Base-by-base conservation (phyloP, 2,797 vertebrate species). In the Catharus ustulatus region DNA sequence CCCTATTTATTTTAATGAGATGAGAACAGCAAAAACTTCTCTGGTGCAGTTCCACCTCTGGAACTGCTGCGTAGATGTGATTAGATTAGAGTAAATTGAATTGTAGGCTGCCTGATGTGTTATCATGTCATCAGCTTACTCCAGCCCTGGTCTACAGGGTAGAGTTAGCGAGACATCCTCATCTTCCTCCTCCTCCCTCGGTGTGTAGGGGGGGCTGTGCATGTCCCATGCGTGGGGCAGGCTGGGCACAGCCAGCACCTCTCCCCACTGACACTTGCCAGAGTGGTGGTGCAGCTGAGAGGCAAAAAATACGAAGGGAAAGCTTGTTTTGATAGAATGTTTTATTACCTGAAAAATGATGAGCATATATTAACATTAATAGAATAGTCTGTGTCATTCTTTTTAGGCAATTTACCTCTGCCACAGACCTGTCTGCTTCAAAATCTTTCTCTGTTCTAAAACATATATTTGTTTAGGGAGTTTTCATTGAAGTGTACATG, bases 401-500 rank as follows among this genome's bases (percentile, higher is more conserved):
- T 96, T 98, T 97, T 94, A 96, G 95, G 94, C 94, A 96, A 95
- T 97, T 98, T 97, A 97, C 97, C 96, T 96, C 97, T 2, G 68
- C 94, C 84, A 74, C 90, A 97, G 96, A 97, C 97, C 97, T 97
- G 97, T 98, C 97, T 97, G 94, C 96, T 95, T 96, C 69, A 95
- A 97, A 97, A 97, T 97, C 89, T 98, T 97, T 97, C 97, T 97
- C 97, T 97, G 95, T 98, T 98, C 98, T 98, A 98, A 99, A 99
- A 99, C 98, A 99, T 98, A 99, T 99, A 99, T 99, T 99, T 99
- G 98, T 99, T 99, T 99, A 98, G 98, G 98, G 98, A 99, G 98
- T 99, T 99, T 99, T 99, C 98, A 98, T 98, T 98, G 98, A 98
- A 98, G 98, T 98, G 98, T 98, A 98, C 98, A 98, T 95, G 98